Evolutionary conservation across 2,797 vertebrate genomes (phyloP), one percentile per base, ranked within the genome.

Genomic region (Otolemur crassicaudatus): DNA sequence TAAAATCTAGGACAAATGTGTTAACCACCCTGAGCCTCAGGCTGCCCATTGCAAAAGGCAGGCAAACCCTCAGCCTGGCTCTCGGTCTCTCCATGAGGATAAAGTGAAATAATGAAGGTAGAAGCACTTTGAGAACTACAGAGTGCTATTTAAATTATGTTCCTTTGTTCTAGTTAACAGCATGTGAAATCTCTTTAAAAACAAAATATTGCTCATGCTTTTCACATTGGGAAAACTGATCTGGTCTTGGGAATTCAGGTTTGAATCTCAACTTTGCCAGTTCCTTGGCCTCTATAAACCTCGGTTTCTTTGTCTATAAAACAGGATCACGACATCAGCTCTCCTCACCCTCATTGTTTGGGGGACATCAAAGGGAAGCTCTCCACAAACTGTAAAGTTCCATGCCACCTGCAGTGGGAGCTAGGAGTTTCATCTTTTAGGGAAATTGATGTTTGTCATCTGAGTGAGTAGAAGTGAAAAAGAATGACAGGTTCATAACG

Each of bases 131-230:
- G 58, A 84, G 93, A 86, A 77, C n/a, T 40, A 3, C 58, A 43
- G 89, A 61, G 16, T 70, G 9, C 37, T 72, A 53, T 37, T 67
- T 3, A 60, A 84, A 79, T 87, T 29, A 37, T 53, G 63, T 16
- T 7, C 9, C 82, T 96, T 87, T 91, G 22, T 81, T 91, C 61
- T 83, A 84, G 75, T 94, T 89, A 80, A 34, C n/a, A 84, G 29
- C 83, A 83, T 7, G 1, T 34, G 27, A 90, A 90, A 90, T 7
- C 9, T 17, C 61, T 80, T 83, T 43, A 67, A 92, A 67, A 8
- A 9, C 63, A 87, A 92, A 75, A 13, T 14, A 79, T 11, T 63
- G 23, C n/a, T 79, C 3, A 22, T 2, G 3, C 5, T 67, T 63
- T 85, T 82, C 34, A 53, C 25, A 34, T 19, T n/a, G 19, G 65